Percentiles rank a stretch among this genome's conserved stretches.
phyloP scores from a whole-genome alignment of 2,888 invertebrate genomes.

The Parasteatoda lunata region DNA sequence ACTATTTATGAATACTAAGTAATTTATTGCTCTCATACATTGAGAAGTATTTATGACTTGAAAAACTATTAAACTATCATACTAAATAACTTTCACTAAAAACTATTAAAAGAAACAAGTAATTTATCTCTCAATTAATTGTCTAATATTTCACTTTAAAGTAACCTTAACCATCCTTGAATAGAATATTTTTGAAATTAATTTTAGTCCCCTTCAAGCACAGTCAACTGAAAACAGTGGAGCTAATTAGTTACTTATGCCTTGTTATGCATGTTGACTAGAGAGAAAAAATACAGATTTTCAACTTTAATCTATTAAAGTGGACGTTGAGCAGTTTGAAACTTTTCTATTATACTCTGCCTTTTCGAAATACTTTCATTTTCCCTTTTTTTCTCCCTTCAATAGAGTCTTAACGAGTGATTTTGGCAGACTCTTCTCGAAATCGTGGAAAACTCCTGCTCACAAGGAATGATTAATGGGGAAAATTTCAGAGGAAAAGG shows the following conservation, averaged over 20 bases:
- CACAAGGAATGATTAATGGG: constrained; percentile 46
- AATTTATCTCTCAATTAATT: neutral
- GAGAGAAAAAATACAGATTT: neutral
- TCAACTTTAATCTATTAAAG: neutral
- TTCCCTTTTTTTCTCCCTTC: neutral
- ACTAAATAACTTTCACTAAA: no score
- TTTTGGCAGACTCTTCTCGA: constrained; percentile 51
- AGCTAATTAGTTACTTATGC: constrained; percentile 21
- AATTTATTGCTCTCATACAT: no score
- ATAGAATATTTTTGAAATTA: neutral
- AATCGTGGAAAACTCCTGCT: constrained; percentile 28
- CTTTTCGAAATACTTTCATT: neutral
- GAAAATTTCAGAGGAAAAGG: constrained; percentile 19
- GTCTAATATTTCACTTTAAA: neutral
- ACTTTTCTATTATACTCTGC: constrained; percentile 14
- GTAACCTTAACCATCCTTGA: neutral
- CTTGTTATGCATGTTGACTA: neutral
- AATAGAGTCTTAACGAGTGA: constrained; percentile 42
- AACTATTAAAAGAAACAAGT: no score
- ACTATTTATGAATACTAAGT: no score
- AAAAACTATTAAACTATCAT: no score
- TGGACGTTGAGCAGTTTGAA: constrained; percentile 1
- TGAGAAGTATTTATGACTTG: no score
- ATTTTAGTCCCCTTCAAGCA: neutral
- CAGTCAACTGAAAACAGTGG: constrained; percentile 11